Percentiles rank a stretch among this genome's conserved stretches.
phyloP scores from a whole-genome alignment of 2,113 vertebrate genomes.

The Okapia johnstoni region DNA sequence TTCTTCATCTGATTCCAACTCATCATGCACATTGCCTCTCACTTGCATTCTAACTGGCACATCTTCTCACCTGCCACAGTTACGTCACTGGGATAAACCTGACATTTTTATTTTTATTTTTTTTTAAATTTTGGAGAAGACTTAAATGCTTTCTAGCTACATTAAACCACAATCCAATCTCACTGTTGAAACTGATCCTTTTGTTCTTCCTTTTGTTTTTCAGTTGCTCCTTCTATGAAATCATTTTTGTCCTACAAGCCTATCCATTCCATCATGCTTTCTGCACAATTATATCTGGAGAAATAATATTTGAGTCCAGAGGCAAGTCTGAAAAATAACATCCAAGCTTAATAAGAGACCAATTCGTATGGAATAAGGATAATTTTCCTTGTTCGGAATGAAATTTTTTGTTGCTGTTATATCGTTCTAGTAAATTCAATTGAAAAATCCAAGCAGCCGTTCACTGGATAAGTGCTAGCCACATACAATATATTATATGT shows the following conservation, averaged over 20 bases:
- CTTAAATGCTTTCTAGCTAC: background rate
- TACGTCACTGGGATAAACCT: background rate
- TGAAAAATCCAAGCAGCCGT: background rate
- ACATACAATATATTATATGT: background rate
- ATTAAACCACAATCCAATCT: slow-evolving; percentile 13
- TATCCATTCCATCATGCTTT: background rate
- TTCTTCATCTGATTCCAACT: background rate
- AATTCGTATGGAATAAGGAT: background rate
- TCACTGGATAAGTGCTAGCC: background rate
- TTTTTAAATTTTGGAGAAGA: background rate
- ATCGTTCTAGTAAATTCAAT: background rate
- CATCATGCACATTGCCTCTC: background rate
- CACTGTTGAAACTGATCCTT: background rate
- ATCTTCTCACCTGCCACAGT: background rate
- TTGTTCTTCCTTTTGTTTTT: slow-evolving; percentile 24
- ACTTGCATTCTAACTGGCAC: background rate
- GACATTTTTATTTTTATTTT: background rate
- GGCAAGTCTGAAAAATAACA: slow-evolving; percentile 41
- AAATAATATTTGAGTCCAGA: slow-evolving; percentile 25
- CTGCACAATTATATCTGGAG: background rate
- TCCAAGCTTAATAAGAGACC: slow-evolving; percentile 25
- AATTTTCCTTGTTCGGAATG: background rate
- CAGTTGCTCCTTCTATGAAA: background rate
- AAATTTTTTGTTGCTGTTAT: background rate
- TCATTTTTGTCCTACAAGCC: background rate